These are phyloP conservation scores for Andrena chrysosceles DNA, from an alignment of 2,888 invertebrate species.

Conservation along the genomic window DNA sequence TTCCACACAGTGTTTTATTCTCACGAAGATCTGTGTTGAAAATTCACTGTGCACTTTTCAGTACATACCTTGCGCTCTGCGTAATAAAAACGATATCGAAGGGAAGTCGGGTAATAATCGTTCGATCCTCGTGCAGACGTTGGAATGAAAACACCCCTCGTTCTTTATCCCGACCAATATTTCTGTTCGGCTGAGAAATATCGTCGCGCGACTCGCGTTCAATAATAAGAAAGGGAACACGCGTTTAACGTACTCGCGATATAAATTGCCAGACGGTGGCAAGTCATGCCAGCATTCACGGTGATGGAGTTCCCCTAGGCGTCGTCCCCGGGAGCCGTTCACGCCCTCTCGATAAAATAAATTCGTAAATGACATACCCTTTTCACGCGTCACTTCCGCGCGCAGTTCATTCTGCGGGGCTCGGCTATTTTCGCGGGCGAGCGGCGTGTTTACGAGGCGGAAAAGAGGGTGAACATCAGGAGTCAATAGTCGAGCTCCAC, in stretches of 20 bases:
- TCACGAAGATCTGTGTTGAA: too few relatives aligned
- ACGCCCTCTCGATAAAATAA: constrained; percentile 62
- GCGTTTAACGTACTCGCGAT: constrained; percentile 26
- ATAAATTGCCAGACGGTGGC: constrained; percentile 41
- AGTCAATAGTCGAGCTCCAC: constrained; percentile 46
- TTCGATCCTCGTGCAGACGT: neutral
- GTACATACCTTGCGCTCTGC: too few relatives aligned
- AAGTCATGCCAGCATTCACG: constrained; percentile 34
- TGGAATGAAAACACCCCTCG: neutral
- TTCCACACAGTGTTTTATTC: too few relatives aligned
- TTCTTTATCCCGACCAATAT: neutral
- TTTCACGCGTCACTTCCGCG: constrained; percentile 69
- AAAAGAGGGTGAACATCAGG: constrained; percentile 64
- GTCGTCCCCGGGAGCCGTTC: constrained; percentile 37
- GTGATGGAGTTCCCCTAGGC: constrained; percentile 31
- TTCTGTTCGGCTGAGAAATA: neutral
- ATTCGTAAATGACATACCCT: constrained; percentile 65
- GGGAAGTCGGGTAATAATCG: neutral
- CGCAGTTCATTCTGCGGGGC: constrained; percentile 48
- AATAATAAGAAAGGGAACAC: constrained; percentile 13
- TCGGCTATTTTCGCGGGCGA: constrained; percentile 31
- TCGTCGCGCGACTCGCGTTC: neutral
- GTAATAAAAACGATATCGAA: neutral
- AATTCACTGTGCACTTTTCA: too few relatives aligned
- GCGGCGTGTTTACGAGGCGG: constrained; percentile 67